These are phyloP conservation scores for Notechis scutatus DNA, from an alignment of 2,113 vertebrate species.

Conservation along the genomic window DNA sequence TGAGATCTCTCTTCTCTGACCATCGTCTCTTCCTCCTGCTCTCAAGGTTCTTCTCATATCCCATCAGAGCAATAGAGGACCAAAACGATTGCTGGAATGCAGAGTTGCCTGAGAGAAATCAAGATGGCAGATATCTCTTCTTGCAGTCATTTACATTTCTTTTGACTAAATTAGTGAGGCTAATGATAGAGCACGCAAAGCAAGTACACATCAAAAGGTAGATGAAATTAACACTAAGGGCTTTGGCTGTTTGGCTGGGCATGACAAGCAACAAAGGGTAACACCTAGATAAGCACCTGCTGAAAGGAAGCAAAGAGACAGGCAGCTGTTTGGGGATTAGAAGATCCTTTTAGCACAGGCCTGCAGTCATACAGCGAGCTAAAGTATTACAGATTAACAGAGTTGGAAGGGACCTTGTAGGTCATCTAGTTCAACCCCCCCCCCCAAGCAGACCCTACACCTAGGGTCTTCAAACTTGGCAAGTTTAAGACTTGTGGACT, in stretches of 20 bases:
- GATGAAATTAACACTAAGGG: not conserved
- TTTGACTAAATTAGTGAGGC: not conserved
- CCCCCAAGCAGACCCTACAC: too few relatives aligned
- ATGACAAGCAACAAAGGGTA: not conserved
- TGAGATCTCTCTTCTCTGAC: not conserved
- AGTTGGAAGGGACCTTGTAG: too few relatives aligned
- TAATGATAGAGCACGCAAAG: not conserved
- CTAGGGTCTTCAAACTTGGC: too few relatives aligned
- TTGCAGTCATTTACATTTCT: not conserved
- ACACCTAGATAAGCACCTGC: not conserved
- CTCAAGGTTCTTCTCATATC: not conserved
- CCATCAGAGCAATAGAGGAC: not conserved
- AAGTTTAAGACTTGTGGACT: too few relatives aligned
- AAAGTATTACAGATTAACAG: not conserved
- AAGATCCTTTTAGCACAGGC: not conserved
- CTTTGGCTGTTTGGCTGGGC: not conserved
- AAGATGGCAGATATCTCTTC: not conserved
- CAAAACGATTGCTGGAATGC: not conserved
- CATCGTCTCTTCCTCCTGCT: not conserved
- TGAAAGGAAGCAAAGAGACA: not conserved
- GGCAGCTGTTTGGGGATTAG: not conserved
- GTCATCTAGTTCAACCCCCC: too few relatives aligned
- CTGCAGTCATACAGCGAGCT: not conserved
- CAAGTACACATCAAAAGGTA: not conserved
- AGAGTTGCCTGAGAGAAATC: not conserved